Evolutionary conservation across 2,113 vertebrate genomes (phyloP).

Genomic region (Emberiza fucata): DNA sequence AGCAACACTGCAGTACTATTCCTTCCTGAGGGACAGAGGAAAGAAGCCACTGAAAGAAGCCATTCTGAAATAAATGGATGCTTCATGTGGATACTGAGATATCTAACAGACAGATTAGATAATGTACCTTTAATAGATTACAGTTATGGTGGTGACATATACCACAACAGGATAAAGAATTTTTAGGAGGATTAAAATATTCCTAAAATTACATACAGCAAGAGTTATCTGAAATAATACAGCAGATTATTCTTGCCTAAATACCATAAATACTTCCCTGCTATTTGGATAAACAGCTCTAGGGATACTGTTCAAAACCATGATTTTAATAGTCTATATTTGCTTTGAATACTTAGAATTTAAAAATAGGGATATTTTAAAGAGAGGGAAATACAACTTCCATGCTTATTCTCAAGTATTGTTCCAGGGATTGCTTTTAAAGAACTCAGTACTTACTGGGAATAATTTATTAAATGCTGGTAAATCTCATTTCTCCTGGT

Average conservation of each 20-base stretch:
- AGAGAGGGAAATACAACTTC: neutral
- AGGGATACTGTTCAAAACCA: neutral
- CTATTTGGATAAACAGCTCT: neutral
- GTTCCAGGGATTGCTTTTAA: neutral
- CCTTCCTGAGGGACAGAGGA: neutral
- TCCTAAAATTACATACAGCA: neutral
- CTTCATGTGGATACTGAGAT: neutral
- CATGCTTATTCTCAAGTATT: neutral
- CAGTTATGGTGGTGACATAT: neutral
- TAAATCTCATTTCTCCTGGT: neutral
- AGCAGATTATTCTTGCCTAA: neutral
- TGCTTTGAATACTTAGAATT: neutral
- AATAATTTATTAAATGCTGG: neutral
- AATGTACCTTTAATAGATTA: neutral
- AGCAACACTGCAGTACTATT: neutral
- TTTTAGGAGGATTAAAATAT: slow-evolving; percentile 3
- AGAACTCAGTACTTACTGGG: neutral
- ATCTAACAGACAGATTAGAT: neutral
- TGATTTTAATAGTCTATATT: neutral
- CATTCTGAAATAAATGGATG: neutral
- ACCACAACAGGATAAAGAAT: neutral
- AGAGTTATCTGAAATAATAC: neutral
- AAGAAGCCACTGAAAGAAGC: neutral
- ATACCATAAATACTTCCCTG: neutral
- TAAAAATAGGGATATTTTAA: neutral